These are phyloP conservation scores for Nephotettix cincticeps DNA, from an alignment of 1,140 invertebrate genomes.

Conservation along the genomic window DNA sequence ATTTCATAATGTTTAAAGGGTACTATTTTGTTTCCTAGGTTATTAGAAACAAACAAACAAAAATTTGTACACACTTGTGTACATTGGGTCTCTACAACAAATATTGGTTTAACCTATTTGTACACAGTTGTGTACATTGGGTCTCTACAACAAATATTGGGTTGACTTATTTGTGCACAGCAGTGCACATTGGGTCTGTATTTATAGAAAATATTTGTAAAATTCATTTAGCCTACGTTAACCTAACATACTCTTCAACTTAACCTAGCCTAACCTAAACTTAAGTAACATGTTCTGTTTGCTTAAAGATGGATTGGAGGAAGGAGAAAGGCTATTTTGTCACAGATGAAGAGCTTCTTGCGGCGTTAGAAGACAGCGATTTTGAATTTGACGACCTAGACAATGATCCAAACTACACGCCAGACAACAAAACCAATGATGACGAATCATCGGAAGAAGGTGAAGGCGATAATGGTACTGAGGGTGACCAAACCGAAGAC, in stretches of 20 bases:
- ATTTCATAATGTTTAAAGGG: neutral
- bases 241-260: slow-evolving; percentile 8
- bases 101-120: neutral
- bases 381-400: slow-evolving; percentile 21
- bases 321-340: neutral
- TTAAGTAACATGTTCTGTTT: neutral
- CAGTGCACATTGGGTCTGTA: slow-evolving; percentile 14
- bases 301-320: neutral
- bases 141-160: neutral
- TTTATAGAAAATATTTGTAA: slow-evolving; percentile 8
- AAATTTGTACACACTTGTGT: neutral
- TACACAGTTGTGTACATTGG: slow-evolving; percentile 10
- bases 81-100: neutral
- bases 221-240: neutral
- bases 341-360: slow-evolving; percentile 18
- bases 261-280: slow-evolving; percentile 5
- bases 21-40: neutral
- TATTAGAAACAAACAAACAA: too few relatives aligned
- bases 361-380: slow-evolving; percentile 2
- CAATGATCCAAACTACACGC: neutral
- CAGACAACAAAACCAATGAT: slow-evolving; percentile 4
- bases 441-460: neutral
- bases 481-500: neutral
- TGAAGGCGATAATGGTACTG: neutral
- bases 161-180: neutral